Evolutionary conservation across 2,113 vertebrate species (phyloP).

Genomic region (Climacteris rufus): DNA sequence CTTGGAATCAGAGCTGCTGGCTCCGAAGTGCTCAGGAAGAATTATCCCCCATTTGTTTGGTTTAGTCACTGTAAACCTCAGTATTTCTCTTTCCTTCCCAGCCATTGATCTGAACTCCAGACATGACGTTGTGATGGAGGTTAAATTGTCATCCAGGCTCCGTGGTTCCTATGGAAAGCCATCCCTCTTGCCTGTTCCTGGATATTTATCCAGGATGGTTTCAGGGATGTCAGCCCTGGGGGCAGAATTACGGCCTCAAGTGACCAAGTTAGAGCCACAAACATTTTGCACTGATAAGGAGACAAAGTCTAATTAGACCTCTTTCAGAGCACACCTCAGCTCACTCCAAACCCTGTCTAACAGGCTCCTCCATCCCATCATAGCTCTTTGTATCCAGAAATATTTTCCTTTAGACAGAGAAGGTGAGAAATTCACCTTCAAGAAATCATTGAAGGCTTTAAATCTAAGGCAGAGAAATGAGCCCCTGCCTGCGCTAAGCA

Average conservation of each 20-base stretch:
- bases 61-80: not conserved
- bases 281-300: not conserved
- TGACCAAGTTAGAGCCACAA: rapidly evolving
- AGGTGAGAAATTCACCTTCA: slow-evolving; percentile 14
- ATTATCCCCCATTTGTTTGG: not conserved
- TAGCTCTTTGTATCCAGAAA: not conserved
- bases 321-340: not conserved
- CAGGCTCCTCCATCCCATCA: not conserved
- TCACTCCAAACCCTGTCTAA: not conserved
- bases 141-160: not conserved
- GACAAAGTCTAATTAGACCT: not conserved
- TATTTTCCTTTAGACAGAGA: not conserved
- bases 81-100: not conserved
- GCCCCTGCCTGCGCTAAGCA: not conserved
- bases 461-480: not conserved
- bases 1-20: not conserved
- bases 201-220: not conserved
- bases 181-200: not conserved
- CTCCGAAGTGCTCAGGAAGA: not conserved
- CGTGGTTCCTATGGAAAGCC: not conserved
- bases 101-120: not conserved
- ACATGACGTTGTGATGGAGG: not conserved
- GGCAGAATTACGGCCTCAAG: not conserved
- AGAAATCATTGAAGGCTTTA: not conserved
- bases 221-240: not conserved